Base-by-base conservation (phyloP, 2,113 vertebrate species). In the Lophotis ruficrista region DNA sequence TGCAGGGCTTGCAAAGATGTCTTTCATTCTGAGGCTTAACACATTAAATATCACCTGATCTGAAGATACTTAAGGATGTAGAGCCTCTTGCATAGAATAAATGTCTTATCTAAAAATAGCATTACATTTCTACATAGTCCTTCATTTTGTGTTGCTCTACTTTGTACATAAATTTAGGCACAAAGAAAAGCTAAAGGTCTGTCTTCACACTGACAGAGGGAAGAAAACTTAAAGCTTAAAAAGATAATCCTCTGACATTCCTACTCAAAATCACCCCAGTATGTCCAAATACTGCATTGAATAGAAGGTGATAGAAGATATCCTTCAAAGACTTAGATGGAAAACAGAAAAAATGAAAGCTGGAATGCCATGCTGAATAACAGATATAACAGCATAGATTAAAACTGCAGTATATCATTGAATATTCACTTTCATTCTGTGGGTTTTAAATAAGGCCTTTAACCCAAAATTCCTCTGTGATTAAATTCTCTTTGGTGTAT, bases 21-120 rank as follows among this genome's bases (percentile, higher is more conserved):
- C 57, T 91, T 94, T 97, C 79, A 73, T 92, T 96, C 82, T 64
- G 27, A 93, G 68, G 38, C 66, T 92, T 87, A 91, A 47, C 56
- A 93, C 41, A 88, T 47, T 93, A 93, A 94, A 93, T 77, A 93
- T 79, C 92, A 92, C 69, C 53, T 92, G 93, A 86, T 94, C 82
- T 84, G 61, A 80, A 91, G 72, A 88, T 53, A 31, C 95, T 48
- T 51, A 38, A 71, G 41, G 15, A 23, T 57, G n/a, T 83, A 83
- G 66, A 90, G 57, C 7, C 45, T 90, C 61, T 79, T 79, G 64
- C 60, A 57, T 50, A 84, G 68, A 66, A 94, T 87, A 97, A 96
- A 95, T 64, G 48, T 72, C 93, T 96, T 72, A 64, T 70, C 88
- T 90, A 90, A 94, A 95, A 92, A 92, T 78, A 89, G 18, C 19